Percentiles rank a stretch among this genome's conserved stretches.
Conservation (phyloP, 2,797 vertebrate genomes). For the Sebastes diploproa region DNA sequence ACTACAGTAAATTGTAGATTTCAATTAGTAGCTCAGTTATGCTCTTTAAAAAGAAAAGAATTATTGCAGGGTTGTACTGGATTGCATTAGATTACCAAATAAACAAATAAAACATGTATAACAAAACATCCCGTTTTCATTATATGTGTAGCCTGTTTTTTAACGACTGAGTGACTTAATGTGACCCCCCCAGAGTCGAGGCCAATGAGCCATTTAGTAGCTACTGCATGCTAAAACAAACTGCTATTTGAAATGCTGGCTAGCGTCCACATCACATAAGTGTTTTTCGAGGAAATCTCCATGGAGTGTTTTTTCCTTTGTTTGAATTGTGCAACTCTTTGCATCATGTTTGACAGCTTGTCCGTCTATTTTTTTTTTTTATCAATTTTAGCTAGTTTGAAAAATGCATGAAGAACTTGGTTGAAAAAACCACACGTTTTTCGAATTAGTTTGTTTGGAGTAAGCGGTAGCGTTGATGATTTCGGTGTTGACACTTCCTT, state of each 20-base stretch:
- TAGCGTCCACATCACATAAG: constrained; percentile 4
- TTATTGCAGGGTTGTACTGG: neutral
- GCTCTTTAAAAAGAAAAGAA: neutral
- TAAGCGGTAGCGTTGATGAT: constrained; percentile 5
- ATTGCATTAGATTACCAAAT: constrained; percentile 1
- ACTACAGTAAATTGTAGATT: neutral
- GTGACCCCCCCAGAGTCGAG: constrained; percentile 4
- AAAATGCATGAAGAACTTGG: neutral
- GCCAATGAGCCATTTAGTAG: constrained; percentile 43
- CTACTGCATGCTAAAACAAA: constrained; percentile 41
- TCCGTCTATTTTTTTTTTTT: neutral
- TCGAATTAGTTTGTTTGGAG: constrained; percentile 24
- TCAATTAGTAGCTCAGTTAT: neutral
- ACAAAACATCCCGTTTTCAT: constrained; percentile 35
- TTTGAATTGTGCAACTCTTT: neutral
- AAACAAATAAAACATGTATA: neutral
- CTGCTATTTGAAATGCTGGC: constrained; percentile 27
- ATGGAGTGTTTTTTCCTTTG: neutral
- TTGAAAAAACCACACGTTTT: constrained; percentile 4
- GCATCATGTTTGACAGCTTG: neutral
- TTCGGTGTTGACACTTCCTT: constrained; percentile 36
- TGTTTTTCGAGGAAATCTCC: constrained; percentile 27
- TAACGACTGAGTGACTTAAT: constrained; percentile 26
- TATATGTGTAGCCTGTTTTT: constrained; percentile 28
- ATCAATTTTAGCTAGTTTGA: neutral